These are phyloP conservation scores for Bombyx huttoni DNA, from an alignment of 2,888 invertebrate genomes.

Conservation along the genomic window DNA sequence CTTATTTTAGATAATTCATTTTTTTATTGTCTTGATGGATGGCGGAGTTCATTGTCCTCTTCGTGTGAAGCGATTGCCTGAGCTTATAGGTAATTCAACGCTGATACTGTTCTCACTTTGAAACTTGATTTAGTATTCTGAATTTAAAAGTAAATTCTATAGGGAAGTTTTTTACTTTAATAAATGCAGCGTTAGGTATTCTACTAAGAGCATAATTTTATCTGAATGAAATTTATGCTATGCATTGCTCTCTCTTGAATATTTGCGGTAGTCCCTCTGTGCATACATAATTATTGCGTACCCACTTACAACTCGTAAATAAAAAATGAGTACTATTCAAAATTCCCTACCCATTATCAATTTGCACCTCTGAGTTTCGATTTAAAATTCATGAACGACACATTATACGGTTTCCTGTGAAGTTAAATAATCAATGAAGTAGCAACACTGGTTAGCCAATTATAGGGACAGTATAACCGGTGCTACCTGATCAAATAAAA, in stretches of 20 bases:
- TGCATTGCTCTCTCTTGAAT: slow-evolving; percentile 2
- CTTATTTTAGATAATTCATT: too few relatives aligned
- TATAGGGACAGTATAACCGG: slow-evolving; percentile 57
- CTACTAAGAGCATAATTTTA: too few relatives aligned
- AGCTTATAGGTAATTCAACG: too few relatives aligned
- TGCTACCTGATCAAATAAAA: slow-evolving; percentile 64
- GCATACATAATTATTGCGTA: slow-evolving; percentile 1
- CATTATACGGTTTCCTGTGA: slow-evolving; percentile 35
- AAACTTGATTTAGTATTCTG: too few relatives aligned
- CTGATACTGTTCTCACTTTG: too few relatives aligned
- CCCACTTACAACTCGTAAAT: slow-evolving; percentile 7
- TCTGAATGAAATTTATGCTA: neutral
- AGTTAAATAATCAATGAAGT: slow-evolving; percentile 56
- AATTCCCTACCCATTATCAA: slow-evolving; percentile 16
- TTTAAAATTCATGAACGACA: slow-evolving; percentile 26
- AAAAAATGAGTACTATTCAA: slow-evolving; percentile 4
- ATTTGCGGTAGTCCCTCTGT: slow-evolving; percentile 4
- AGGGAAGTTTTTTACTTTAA: too few relatives aligned
- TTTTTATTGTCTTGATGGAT: too few relatives aligned
- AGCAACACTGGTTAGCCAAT: slow-evolving; percentile 43
- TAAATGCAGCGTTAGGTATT: too few relatives aligned
- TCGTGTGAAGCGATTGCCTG: too few relatives aligned
- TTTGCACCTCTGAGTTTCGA: slow-evolving; percentile 22
- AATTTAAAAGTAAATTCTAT: too few relatives aligned
- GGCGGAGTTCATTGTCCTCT: too few relatives aligned